A percentile compares a stretch with the other conserved stretches of the same genome.
Conservation (phyloP, 2,888 invertebrate species). For the Philopedon plagiatum region DNA sequence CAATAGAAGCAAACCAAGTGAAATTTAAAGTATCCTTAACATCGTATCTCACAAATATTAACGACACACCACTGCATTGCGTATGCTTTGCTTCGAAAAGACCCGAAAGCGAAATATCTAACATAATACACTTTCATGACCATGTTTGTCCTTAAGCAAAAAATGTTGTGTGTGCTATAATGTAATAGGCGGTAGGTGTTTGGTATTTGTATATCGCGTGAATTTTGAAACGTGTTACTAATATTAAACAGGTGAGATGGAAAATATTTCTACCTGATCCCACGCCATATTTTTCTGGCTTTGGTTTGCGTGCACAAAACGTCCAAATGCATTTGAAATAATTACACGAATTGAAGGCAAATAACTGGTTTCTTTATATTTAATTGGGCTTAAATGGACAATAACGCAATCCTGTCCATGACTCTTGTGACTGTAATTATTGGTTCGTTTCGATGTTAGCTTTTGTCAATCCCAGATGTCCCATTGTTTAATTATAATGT, state of each 20-base stretch:
- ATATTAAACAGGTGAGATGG: background rate
- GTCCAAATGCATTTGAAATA: constrained; percentile 7
- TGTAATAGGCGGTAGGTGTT: constrained; percentile 2
- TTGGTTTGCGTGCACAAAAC: constrained; percentile 7
- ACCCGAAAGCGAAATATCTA: background rate
- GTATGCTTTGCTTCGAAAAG: background rate
- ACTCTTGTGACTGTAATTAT: background rate
- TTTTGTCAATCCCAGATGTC: background rate
- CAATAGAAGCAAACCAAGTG: no score
- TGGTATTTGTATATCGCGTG: constrained; percentile 14
- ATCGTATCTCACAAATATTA: background rate
- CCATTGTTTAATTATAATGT: no score
- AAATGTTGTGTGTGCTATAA: background rate
- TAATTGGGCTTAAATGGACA: background rate
- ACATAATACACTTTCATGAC: constrained; percentile 2
- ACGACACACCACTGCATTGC: background rate
- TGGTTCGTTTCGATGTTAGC: background rate
- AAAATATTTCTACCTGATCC: constrained; percentile 10
- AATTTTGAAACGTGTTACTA: constrained; percentile 1
- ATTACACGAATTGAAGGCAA: constrained; percentile 5
- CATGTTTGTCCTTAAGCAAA: constrained; percentile 12
- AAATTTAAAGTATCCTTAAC: no score
- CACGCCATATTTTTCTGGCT: constrained; percentile 6
- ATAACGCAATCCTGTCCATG: background rate
- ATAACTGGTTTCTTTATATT: background rate